phyloP scores from a whole-genome alignment of 2,797 vertebrate species.

The Dermochelys coriacea region DNA sequence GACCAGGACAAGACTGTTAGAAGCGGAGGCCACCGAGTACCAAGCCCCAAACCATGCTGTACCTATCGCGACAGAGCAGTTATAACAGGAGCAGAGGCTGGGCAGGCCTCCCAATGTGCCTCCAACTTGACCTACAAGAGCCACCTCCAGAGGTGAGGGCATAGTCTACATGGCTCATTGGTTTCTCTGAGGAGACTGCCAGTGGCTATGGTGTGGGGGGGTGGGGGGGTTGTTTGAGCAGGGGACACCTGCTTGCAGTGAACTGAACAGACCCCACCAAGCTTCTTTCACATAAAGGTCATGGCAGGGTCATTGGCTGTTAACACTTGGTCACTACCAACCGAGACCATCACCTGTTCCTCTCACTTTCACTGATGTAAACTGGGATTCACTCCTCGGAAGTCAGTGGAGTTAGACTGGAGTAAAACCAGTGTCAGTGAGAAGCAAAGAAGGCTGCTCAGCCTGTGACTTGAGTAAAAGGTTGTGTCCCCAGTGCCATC shows the following conservation, averaged over 20 bases:
- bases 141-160: neutral
- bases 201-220: neutral
- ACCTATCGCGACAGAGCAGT: neutral
- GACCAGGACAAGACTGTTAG: no score
- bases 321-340: neutral
- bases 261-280: neutral
- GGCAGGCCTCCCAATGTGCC: neutral
- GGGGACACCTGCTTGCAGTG: neutral
- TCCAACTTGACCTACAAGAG: neutral
- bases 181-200: neutral
- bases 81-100: neutral
- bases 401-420: neutral
- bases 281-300: neutral
- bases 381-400: neutral
- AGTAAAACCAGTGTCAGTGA: neutral
- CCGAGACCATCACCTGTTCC: neutral
- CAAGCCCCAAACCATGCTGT: no score
- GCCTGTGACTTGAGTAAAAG: neutral
- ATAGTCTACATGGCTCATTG: neutral
- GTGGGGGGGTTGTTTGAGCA: neutral
- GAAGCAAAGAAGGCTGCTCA: neutral
- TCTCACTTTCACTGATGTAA: neutral
- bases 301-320: neutral
- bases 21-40: no score
- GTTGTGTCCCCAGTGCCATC: neutral